Evolutionary conservation across 2,113 vertebrate genomes (phyloP).

Genomic region (Limnothrissa miodon): DNA sequence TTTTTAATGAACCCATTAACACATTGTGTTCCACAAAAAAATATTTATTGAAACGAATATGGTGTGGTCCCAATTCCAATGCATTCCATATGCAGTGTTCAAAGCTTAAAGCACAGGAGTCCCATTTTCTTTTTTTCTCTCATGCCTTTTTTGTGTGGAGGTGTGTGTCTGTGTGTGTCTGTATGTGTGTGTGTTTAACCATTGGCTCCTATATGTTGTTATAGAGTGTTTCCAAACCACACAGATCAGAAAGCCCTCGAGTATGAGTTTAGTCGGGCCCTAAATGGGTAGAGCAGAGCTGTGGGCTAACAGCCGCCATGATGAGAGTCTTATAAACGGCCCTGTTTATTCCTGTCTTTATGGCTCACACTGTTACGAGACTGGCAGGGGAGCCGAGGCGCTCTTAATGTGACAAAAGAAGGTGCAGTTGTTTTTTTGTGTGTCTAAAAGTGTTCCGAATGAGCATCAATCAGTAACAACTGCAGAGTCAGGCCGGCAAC

Average conservation of each 20-base stretch:
- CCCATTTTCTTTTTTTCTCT: background rate
- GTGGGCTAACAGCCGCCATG: background rate
- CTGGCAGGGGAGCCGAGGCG: background rate
- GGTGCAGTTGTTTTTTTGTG: background rate
- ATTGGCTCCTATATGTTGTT: slow-evolving; percentile 32
- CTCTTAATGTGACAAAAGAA: background rate
- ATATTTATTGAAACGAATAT: slow-evolving; percentile 26
- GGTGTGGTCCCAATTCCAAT: slow-evolving; percentile 30
- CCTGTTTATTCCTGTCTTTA: background rate
- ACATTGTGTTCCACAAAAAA: slow-evolving; percentile 14
- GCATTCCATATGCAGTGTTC: slow-evolving; percentile 30
- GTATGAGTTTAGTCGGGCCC: background rate
- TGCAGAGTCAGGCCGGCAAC: background rate
- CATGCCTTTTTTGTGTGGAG: background rate
- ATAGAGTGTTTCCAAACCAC: slow-evolving; percentile 29
- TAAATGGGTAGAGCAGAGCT: slow-evolving; percentile 7
- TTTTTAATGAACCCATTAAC: slow-evolving; percentile 40
- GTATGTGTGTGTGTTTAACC: slow-evolving; percentile 29
- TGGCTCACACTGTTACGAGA: slow-evolving; percentile 8
- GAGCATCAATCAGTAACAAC: background rate
- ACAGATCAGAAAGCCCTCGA: background rate
- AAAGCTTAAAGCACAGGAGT: slow-evolving; percentile 33
- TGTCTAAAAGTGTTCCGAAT: background rate
- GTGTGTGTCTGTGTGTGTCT: no score
- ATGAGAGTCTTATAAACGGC: slow-evolving; percentile 9